Conservation (phyloP, 1,140 invertebrate species). For the Oscheius sp. region DNA sequence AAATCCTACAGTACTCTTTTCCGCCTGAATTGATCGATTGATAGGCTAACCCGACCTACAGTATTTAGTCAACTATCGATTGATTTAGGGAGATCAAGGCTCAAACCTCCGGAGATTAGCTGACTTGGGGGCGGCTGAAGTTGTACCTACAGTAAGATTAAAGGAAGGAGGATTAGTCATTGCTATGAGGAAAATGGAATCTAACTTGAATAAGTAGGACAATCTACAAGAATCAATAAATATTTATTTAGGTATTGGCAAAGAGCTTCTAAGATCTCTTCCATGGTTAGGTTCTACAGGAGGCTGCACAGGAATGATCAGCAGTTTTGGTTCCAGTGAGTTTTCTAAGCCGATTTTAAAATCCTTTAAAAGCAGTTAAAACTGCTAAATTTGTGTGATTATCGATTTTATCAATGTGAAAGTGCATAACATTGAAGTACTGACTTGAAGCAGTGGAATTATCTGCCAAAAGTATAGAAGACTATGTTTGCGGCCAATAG, state of each 20-base stretch:
- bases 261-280: slow-evolving; percentile 16
- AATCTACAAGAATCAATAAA: not conserved
- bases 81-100: slow-evolving; percentile 45
- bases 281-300: slow-evolving; percentile 25
- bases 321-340: slow-evolving; percentile 37
- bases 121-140: slow-evolving; percentile 24
- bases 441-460: no score
- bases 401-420: no score
- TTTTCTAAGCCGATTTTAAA: no score
- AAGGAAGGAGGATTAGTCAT: slow-evolving; percentile 17
- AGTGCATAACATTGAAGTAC: no score
- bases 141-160: slow-evolving; percentile 22
- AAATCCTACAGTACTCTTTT: not conserved
- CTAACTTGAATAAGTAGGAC: slow-evolving; percentile 20
- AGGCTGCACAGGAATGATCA: slow-evolving; percentile 23
- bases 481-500: no score
- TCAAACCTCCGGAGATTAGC: slow-evolving; percentile 34
- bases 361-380: no score
- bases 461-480: no score
- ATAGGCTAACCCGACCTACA: not conserved
- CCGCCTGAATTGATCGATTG: not conserved
- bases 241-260: slow-evolving; percentile 18
- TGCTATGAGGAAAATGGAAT: slow-evolving; percentile 18
- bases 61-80: not conserved
- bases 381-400: no score